phyloP scores from a whole-genome alignment of 2,888 invertebrate genomes.

The Mimachlamys varia region DNA sequence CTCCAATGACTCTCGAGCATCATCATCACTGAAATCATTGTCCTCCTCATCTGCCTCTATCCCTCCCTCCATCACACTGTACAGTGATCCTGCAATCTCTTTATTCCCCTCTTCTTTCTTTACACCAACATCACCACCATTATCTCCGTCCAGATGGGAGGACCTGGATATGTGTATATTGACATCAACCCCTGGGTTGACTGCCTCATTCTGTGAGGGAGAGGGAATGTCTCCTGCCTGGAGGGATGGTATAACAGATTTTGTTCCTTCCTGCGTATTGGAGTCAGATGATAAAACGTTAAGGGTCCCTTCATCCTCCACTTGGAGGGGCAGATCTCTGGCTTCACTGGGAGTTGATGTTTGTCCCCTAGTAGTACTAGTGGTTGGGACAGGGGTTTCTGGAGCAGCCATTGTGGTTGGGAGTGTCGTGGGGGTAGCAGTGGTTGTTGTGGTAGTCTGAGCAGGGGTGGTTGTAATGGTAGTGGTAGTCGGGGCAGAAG shows the following conservation, averaged over 20 bases:
- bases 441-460: not conserved
- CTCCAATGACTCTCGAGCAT: not conserved
- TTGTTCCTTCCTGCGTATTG: not conserved
- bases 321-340: slow-evolving; percentile 24
- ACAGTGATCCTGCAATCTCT: not conserved
- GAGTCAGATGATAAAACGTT: not conserved
- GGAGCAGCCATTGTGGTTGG: not conserved
- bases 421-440: not conserved
- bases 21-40: not conserved
- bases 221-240: not conserved
- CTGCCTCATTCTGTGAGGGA: not conserved
- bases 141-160: not conserved
- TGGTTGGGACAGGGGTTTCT: not conserved
- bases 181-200: not conserved
- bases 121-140: not conserved
- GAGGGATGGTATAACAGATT: not conserved
- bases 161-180: not conserved
- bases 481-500: slow-evolving; percentile 26
- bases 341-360: not conserved
- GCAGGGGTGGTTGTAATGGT: not conserved
- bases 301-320: not conserved
- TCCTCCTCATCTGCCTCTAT: not conserved
- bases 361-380: not conserved
- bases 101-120: not conserved
- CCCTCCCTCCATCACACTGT: not conserved